phyloP scores from a whole-genome alignment of 2,113 vertebrate species.

The Chaenocephalus aceratus region DNA sequence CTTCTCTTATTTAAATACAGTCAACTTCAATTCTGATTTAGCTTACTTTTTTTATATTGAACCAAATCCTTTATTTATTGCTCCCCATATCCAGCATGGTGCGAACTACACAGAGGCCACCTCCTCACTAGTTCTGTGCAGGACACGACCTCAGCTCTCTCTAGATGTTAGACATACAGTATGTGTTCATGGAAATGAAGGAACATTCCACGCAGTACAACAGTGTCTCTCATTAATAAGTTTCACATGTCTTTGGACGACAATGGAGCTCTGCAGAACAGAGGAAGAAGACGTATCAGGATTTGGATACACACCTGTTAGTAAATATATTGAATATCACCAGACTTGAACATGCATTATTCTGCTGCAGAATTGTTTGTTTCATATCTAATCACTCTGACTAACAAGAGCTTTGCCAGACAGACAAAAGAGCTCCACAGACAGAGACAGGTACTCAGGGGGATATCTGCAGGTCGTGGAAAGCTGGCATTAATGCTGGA shows the following conservation, averaged over 20 bases:
- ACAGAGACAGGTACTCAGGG: constrained; percentile 18
- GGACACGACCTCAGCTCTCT: too few relatives aligned
- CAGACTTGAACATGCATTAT: not conserved
- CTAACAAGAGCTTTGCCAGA: constrained; percentile 24
- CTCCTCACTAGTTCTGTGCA: too few relatives aligned
- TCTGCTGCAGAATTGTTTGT: constrained; percentile 13
- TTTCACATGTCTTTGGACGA: not conserved
- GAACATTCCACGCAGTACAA: too few relatives aligned
- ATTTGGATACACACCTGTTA: not conserved
- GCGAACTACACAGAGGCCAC: too few relatives aligned
- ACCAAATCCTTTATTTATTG: too few relatives aligned
- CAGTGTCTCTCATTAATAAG: too few relatives aligned
- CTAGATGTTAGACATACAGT: too few relatives aligned
- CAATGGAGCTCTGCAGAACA: not conserved
- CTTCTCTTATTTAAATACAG: too few relatives aligned
- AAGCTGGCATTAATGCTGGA: constrained; percentile 54
- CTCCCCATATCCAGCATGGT: too few relatives aligned
- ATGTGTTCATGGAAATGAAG: too few relatives aligned
- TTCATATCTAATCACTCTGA: constrained; percentile 1
- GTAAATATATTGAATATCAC: not conserved
- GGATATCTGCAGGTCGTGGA: constrained; percentile 10
- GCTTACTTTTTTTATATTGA: too few relatives aligned
- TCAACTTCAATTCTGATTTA: not conserved
- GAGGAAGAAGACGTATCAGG: not conserved
- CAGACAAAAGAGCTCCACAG: constrained; percentile 29